phyloP scores from a whole-genome alignment of 2,888 invertebrate species.

The Lingula anatina region DNA sequence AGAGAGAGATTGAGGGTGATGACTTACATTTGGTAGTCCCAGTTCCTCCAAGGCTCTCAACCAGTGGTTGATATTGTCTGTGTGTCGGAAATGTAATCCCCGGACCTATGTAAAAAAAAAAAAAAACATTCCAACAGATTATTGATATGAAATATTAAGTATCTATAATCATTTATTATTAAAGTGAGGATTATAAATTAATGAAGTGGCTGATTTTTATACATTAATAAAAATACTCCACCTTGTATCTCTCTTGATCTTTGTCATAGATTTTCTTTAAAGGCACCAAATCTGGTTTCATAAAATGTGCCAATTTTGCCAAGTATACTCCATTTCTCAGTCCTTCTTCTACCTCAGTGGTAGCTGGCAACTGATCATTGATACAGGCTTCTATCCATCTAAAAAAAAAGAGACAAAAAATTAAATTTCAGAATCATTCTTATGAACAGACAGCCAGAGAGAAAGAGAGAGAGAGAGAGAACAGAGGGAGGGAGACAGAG shows the following conservation, averaged over 20 bases:
- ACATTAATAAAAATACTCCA: too few species aligned
- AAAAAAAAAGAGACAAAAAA: constrained; percentile 12
- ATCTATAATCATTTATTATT: too few species aligned
- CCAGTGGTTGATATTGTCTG: constrained; percentile 76
- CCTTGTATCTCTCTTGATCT: constrained; percentile 60
- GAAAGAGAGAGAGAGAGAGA: too few species aligned
- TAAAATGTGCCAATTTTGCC: constrained; percentile 68
- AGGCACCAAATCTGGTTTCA: constrained; percentile 65
- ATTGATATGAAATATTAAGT: too few species aligned
- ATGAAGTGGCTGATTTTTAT: too few species aligned
- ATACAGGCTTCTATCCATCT: constrained; percentile 71
- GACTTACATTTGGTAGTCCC: constrained; percentile 66
- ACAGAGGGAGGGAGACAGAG: too few species aligned
- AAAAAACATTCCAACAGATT: too few species aligned
- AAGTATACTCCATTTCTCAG: constrained; percentile 73
- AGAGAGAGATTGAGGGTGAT: too few species aligned
- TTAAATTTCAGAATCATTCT: too few species aligned
- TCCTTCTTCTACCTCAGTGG: constrained; percentile 69
- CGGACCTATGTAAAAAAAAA: constrained; percentile 47
- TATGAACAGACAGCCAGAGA: too few species aligned
- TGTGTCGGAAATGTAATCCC: constrained; percentile 72
- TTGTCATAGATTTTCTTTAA: constrained; percentile 68
- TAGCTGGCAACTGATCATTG: constrained; percentile 63
- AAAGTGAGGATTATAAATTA: too few species aligned
- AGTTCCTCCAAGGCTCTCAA: constrained; percentile 64